Conservation (phyloP, 2,888 invertebrate genomes). For the Laspeyria flexula region DNA sequence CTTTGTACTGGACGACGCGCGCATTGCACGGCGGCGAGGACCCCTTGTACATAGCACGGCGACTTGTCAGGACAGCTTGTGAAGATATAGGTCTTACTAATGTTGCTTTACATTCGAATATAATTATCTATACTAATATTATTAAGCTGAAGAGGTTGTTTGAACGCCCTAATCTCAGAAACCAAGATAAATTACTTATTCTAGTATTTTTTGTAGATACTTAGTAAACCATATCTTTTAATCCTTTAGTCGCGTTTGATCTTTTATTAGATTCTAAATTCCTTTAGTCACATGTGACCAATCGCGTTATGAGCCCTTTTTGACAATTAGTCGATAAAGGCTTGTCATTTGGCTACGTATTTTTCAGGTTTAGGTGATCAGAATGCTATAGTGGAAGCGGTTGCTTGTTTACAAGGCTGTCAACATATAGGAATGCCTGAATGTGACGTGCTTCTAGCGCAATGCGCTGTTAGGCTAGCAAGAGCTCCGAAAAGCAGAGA, state of each 20-base stretch:
- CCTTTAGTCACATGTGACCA: too few relatives aligned
- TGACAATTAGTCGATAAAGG: too few relatives aligned
- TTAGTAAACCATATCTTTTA: too few relatives aligned
- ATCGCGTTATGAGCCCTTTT: too few relatives aligned
- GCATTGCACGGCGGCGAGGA: conserved; percentile 93
- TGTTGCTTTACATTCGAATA: too few relatives aligned
- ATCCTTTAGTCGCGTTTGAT: too few relatives aligned
- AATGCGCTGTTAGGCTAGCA: conserved; percentile 91
- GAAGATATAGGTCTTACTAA: conserved; percentile 95
- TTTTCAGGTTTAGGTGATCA: conserved; percentile 90
- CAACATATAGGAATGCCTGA: conserved; percentile 94
- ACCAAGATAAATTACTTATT: too few relatives aligned
- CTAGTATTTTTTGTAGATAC: too few relatives aligned
- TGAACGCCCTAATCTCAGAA: too few relatives aligned
- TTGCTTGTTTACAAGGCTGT: conserved; percentile 92
- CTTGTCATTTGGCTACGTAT: too few relatives aligned
- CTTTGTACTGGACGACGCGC: conserved; percentile 93
- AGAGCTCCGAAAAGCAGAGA: conserved; percentile 91
- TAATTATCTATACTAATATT: neutral
- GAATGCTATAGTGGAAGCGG: conserved; percentile 88
- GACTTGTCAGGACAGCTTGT: conserved; percentile 90
- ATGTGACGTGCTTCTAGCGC: conserved; percentile 91
- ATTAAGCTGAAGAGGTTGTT: too few relatives aligned
- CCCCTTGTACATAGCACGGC: conserved; percentile 91
- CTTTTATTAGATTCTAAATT: too few relatives aligned